phyloP scores from a whole-genome alignment of 2,888 invertebrate species.

The Coecobrya sp. region DNA sequence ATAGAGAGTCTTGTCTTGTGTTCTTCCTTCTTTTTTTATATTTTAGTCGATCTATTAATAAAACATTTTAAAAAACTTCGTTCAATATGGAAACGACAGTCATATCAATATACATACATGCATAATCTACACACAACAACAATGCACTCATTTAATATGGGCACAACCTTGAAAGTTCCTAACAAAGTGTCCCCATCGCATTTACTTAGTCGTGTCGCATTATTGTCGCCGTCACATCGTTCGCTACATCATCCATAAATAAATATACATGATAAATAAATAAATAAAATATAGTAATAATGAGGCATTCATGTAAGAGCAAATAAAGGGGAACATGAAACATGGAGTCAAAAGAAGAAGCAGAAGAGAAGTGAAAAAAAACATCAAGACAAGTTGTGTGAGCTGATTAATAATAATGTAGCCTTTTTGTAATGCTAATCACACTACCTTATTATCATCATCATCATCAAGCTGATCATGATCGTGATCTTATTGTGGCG shows the following conservation, averaged over 20 bases:
- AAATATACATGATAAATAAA: constrained; percentile 29
- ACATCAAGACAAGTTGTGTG: constrained; percentile 3
- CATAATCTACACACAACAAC: background rate
- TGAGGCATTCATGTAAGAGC: constrained; percentile 30
- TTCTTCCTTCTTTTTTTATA: background rate
- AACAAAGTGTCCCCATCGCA: constrained; percentile 46
- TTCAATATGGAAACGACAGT: background rate
- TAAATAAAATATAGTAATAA: background rate
- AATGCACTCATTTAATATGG: constrained; percentile 31
- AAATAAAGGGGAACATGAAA: background rate
- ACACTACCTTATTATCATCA: constrained; percentile 45
- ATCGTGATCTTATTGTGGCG: constrained; percentile 36
- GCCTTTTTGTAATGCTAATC: constrained; percentile 61
- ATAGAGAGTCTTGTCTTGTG: background rate
- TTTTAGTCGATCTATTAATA: constrained; percentile 17
- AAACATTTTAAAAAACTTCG: constrained; percentile 10
- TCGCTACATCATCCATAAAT: constrained; percentile 35
- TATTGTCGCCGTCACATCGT: constrained; percentile 42
- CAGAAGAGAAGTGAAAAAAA: background rate
- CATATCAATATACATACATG: background rate
- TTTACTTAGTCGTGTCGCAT: background rate
- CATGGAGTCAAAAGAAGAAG: constrained; percentile 14
- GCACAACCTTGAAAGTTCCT: constrained; percentile 49
- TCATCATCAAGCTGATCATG: constrained; percentile 3
- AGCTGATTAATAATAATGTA: constrained; percentile 47